A percentile compares a stretch with the other conserved stretches of the same genome.
phyloP scores from a whole-genome alignment of 2,113 vertebrate species.

The Neopipo cinnamomea region DNA sequence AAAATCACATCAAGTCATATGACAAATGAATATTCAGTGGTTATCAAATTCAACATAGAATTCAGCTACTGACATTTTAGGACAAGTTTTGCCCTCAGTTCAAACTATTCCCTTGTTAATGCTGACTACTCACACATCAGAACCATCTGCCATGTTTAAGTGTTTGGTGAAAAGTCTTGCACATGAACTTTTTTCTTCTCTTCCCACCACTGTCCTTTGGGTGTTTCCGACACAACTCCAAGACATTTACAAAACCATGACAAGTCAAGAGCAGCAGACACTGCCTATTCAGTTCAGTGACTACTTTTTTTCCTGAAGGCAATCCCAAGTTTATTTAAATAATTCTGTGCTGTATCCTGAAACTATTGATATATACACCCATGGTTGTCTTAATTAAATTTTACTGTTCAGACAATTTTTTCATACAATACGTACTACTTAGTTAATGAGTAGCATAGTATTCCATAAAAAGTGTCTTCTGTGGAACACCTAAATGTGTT shows the following conservation, averaged over 20 bases:
- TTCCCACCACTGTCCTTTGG: neutral
- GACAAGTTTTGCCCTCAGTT: neutral
- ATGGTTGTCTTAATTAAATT: conserved; percentile 43
- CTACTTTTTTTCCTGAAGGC: neutral
- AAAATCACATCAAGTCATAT: neutral
- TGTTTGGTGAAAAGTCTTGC: neutral
- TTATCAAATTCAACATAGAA: neutral
- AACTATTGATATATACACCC: conserved; percentile 5
- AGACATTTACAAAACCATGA: neutral
- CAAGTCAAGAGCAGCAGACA: neutral
- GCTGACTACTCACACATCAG: neutral
- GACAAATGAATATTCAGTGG: neutral
- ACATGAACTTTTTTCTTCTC: neutral
- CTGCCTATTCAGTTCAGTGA: neutral
- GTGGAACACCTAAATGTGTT: conserved; percentile 35
- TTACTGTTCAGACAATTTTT: conserved; percentile 17
- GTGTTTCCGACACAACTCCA: neutral
- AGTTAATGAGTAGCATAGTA: conserved; percentile 43
- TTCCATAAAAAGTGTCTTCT: conserved; percentile 43
- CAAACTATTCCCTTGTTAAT: neutral
- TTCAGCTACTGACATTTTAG: neutral
- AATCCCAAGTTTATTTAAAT: conserved; percentile 14
- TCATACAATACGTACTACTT: conserved; percentile 16
- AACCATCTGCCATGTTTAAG: neutral
- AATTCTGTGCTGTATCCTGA: neutral